Evolutionary conservation across 1,140 invertebrate species (phyloP).

Genomic region (Leptinotarsa undecemlineata): DNA sequence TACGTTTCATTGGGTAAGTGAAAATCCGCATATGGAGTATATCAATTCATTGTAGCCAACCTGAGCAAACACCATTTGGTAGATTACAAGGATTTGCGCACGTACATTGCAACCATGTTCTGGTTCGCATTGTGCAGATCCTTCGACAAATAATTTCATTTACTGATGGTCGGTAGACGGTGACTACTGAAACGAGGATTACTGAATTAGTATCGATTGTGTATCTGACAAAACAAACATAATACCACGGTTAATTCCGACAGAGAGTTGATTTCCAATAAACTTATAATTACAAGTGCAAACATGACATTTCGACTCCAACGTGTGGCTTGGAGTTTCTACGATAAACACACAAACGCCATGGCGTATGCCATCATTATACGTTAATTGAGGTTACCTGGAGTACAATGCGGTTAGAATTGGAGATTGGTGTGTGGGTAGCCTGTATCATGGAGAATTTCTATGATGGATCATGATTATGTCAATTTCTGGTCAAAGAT

Average conservation of each 20-base stretch:
- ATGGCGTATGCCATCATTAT: constrained; percentile 15
- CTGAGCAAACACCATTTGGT: not conserved
- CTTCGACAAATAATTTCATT: constrained; percentile 11
- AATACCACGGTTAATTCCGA: constrained; percentile 23
- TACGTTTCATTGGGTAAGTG: no score
- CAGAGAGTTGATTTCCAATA: constrained; percentile 39
- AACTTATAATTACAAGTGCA: constrained; percentile 47
- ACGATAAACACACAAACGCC: constrained; percentile 19
- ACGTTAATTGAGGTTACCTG: not conserved
- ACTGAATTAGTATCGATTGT: constrained; percentile 34
- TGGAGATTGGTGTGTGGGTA: not conserved
- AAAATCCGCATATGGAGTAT: not conserved
- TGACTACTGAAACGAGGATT: constrained; percentile 14
- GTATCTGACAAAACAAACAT: constrained; percentile 31
- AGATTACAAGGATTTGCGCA: not conserved
- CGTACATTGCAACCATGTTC: not conserved
- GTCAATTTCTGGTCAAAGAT: no score
- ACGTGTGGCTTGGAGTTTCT: constrained; percentile 2
- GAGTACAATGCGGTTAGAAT: not conserved
- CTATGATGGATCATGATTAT: no score
- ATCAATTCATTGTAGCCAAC: not conserved
- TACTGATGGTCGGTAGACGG: constrained; percentile 5
- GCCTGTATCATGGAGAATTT: no score
- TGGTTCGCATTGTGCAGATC: not conserved
- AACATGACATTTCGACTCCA: constrained; percentile 48